Evolutionary conservation across 2,113 vertebrate genomes (phyloP).

Genomic region (Eubucco bourcierii): DNA sequence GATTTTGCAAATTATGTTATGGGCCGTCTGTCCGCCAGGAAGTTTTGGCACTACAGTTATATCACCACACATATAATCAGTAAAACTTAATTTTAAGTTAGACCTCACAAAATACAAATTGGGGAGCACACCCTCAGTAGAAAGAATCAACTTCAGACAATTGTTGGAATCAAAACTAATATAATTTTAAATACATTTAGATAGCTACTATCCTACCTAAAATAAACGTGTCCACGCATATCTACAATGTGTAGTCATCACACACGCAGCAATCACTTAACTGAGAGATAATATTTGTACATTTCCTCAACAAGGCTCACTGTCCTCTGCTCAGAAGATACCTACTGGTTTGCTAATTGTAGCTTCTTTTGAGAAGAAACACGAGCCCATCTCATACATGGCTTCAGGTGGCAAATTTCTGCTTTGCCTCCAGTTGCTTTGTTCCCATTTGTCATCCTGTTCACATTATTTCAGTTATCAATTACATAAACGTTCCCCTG

Average conservation of each 20-base stretch:
- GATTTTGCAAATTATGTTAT: background rate
- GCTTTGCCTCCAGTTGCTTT: background rate
- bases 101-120: background rate
- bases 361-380: background rate
- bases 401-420: background rate
- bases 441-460: background rate
- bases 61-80: background rate
- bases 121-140: background rate
- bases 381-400: background rate
- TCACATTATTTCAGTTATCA: background rate
- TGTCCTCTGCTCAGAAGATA: background rate
- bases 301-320: background rate
- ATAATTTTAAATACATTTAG: background rate
- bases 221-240: background rate
- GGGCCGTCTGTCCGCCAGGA: background rate
- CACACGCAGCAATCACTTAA: background rate
- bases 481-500: background rate
- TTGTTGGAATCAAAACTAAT: background rate
- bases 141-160: background rate
- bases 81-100: background rate
- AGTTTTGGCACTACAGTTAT: background rate
- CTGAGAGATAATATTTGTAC: background rate
- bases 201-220: background rate
- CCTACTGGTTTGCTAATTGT: background rate
- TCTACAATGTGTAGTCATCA: background rate